Evolutionary conservation across 2,888 invertebrate species (phyloP), one percentile per base, ranked within the genome.

Genomic region (Acanthosepion pharaonis): DNA sequence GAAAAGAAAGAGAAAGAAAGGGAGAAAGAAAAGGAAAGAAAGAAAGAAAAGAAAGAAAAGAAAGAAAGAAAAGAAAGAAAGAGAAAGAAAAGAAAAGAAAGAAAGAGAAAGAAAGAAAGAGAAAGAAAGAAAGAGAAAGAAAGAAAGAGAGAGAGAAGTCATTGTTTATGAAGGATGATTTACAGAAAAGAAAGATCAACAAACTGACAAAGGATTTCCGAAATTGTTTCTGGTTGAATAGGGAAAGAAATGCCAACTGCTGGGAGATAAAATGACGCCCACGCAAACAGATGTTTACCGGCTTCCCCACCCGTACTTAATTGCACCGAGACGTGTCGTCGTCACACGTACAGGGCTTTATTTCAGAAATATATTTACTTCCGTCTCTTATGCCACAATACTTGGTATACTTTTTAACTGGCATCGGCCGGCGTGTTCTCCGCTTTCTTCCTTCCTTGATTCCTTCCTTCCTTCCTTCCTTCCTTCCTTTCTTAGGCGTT

Each of bases 371-470:
- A n/a, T 11, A n/a, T 78, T 15, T 78, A 78, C 78, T 78, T 78
- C 78, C 78, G 78, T n/a, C 33, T 78, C n/a, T 78, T 78, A 11
- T n/a, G 78, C n/a, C 78, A 78, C 15, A 15, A 9, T 53, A 15
- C 15, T 15, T 53, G 9, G 23, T 25, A 4, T 25, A 8, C 64
- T 28, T 64, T 53, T 25, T 64, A 8, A 64, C 28, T 64, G 1
- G 25, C 25, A 25, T 64, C 25, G 3, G 3, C 4, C 5, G 8
- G 4, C 8, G 0, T 64, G 23, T 64, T 25, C 28, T 64, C 8
- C 8, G 5, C 0, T 64, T 25, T 5, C 0, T 25, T 6, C 0
- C 25, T 64, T 0, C 3, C 25, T 64, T 1, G 2, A n/a, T n/a
- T n/a, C n/a, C n/a, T 64, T 64, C 64, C 25, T 64, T 64, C 64